Base-by-base conservation (phyloP, 2,888 invertebrate species). In the Hyalella azteca region DNA sequence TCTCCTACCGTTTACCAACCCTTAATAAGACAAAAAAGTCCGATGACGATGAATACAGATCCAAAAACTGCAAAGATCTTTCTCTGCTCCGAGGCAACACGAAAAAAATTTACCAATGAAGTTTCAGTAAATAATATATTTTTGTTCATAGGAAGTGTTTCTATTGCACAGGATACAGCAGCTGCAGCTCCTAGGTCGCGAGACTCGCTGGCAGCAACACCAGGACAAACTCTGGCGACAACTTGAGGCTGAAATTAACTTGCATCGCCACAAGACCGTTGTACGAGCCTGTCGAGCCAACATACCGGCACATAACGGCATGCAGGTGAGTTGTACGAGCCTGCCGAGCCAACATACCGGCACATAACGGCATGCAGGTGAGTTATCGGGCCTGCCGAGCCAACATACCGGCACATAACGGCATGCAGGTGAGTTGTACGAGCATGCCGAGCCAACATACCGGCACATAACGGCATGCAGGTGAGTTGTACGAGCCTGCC, bases 231-330 rank as follows among this genome's bases (percentile, higher is more conserved):
- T 95, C 7, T 93, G 93, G 93, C 90, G 93, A 84, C 92, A 95
- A 90, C 90, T 95, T 86, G 95, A 95, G 87, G 93, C 94, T 0
- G 95, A 95, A 89, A 95, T 95, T 86, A 91, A 95, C 84, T 90
- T 95, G 78, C 94, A 95, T 88, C 90, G 94, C 40, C 94, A 94
- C 89, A 95, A 95, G 89, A 94, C 94, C 75, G 92, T 95, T 11
- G 90, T 91, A 82, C 86, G 90, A 36, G 91, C 90, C 1, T 91
- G 91, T 85, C 86, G 90, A 82, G 89, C 88, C 5, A 85, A 86
- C 79, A 85, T 85, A 40, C 75, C 75, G 11, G 40, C 75, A 7
- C 75, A 75, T 26, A 75, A 32, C 15, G 75, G 75, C 75, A 41
- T 75, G 45, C 75, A 75, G 45, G 45, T 11, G 26, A 36, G 32